A percentile compares a stretch with the other conserved stretches of the same genome.
phyloP scores from a whole-genome alignment of 2,797 vertebrate species.

The Macropus fuliginosus region DNA sequence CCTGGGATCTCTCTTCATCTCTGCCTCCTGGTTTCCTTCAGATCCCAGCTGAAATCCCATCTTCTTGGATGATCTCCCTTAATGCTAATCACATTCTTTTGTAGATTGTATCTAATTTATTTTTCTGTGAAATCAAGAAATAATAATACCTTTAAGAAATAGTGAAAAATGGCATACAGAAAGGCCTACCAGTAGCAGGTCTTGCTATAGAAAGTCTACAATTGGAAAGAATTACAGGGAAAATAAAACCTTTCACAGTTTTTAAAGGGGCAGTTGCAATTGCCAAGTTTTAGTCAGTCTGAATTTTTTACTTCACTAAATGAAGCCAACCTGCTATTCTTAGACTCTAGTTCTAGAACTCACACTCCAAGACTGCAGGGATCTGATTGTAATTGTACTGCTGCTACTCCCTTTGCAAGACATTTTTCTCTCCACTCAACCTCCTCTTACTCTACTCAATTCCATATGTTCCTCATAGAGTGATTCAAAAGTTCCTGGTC shows the following conservation, averaged over 20 bases:
- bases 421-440: not conserved
- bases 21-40: too few relatives aligned
- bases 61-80: not conserved
- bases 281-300: not conserved
- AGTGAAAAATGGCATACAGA: not conserved
- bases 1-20: not conserved
- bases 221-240: not conserved
- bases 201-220: not conserved
- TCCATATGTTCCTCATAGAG: not conserved
- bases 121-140: not conserved
- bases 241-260: not conserved
- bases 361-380: not conserved
- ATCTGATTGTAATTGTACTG: not conserved
- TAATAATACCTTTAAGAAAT: not conserved
- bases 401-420: not conserved
- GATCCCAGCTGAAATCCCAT: too few relatives aligned
- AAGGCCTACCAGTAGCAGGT: not conserved
- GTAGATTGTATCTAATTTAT: not conserved
- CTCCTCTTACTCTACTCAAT: not conserved
- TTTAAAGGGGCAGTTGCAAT: not conserved
- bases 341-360: not conserved
- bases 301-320: not conserved
- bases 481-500: not conserved
- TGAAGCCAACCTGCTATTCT: not conserved
- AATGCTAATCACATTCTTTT: not conserved